Conservation (phyloP, 1,140 invertebrate species). For the Harpegnathos saltator region DNA sequence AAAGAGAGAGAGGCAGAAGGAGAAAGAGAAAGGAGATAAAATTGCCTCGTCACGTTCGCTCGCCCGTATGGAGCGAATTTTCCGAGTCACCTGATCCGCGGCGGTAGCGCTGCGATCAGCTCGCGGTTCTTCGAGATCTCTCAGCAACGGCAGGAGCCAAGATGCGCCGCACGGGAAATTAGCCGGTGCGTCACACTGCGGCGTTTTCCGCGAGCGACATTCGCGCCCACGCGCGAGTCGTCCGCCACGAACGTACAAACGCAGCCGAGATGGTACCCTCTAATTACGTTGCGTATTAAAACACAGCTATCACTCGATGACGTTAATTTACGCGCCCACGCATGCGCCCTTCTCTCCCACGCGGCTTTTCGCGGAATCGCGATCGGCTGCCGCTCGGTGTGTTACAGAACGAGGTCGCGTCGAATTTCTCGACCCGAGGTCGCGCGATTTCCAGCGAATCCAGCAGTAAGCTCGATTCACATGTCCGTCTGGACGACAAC, state of each 20-base stretch:
- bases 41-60: too few species aligned
- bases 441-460: too few species aligned
- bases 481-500: too few species aligned
- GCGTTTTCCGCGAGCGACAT: conserved; percentile 14
- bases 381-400: neutral
- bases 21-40: too few species aligned
- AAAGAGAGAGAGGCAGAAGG: too few species aligned
- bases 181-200: conserved; percentile 3
- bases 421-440: neutral
- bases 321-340: neutral
- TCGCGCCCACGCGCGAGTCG: conserved; percentile 27
- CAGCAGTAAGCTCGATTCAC: too few species aligned
- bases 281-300: conserved; percentile 18
- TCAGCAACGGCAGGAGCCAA: too few species aligned
- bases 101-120: neutral
- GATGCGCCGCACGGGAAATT: conserved; percentile 32
- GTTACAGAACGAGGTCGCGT: neutral
- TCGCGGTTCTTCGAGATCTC: conserved; percentile 37
- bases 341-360: neutral
- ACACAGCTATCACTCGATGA: conserved; percentile 21
- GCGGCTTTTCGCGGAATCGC: neutral
- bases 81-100: neutral
- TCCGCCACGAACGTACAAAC: too few species aligned
- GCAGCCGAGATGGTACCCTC: too few species aligned
- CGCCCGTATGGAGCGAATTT: neutral